Percentiles rank a stretch among this genome's conserved stretches.
Conservation (phyloP, 2,113 vertebrate genomes). For the Ifrita kowaldi region DNA sequence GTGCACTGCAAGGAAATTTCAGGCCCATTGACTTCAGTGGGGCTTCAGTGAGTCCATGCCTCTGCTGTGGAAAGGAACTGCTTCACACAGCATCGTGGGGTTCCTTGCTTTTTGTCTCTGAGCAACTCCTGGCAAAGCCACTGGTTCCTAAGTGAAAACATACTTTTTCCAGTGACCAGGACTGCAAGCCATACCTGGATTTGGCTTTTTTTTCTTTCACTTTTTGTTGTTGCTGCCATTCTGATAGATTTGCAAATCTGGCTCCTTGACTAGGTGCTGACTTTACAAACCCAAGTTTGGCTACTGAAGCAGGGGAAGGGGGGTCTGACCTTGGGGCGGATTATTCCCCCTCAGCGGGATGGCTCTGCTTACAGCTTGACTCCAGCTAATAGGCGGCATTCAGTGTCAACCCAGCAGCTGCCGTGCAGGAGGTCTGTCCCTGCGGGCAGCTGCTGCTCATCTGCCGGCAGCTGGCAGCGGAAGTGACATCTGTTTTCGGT, state of each 20-base stretch:
- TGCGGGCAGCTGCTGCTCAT: slow-evolving; percentile 50
- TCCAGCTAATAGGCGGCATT: background rate
- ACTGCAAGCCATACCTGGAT: background rate
- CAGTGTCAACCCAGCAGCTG: slow-evolving; percentile 24
- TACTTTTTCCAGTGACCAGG: background rate
- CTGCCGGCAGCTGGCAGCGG: slow-evolving; percentile 57
- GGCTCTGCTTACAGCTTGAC: background rate
- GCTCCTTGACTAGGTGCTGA: background rate
- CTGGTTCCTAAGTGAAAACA: slow-evolving; percentile 42
- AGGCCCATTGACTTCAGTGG: background rate
- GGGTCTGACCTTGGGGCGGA: background rate
- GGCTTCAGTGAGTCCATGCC: background rate
- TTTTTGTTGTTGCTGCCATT: background rate
- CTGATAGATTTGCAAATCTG: background rate
- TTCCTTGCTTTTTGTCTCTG: background rate
- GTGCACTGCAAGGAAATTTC: background rate
- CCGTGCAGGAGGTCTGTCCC: slow-evolving; percentile 34
- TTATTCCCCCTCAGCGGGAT: background rate
- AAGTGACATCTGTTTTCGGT: slow-evolving; percentile 51
- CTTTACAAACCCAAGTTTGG: background rate
- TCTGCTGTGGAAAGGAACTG: slow-evolving; percentile 21
- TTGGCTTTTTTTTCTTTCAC: background rate
- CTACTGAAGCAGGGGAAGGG: background rate
- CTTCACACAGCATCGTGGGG: background rate
- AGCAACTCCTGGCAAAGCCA: slow-evolving; percentile 15